Conservation (phyloP, 2,113 vertebrate species). For the Pelusios castaneus region DNA sequence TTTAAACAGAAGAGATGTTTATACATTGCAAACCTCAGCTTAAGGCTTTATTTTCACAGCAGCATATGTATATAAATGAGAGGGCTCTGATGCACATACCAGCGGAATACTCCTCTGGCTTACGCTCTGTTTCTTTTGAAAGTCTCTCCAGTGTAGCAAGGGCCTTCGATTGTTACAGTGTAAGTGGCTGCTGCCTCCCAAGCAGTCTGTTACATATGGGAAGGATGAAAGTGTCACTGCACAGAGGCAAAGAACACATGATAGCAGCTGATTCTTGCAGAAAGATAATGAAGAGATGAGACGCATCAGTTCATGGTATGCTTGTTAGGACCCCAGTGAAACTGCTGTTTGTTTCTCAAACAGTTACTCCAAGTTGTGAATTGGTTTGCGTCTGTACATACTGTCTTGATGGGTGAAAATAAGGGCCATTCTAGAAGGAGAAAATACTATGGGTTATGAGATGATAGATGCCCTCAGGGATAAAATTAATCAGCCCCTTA, state of each 20-base stretch:
- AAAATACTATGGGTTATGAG: conserved; percentile 59
- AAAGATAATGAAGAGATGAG: background rate
- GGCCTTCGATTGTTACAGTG: background rate
- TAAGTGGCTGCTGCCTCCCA: background rate
- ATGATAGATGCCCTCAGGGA: conserved; percentile 66
- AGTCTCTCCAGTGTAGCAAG: background rate
- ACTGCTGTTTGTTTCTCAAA: conserved; percentile 68
- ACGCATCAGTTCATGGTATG: background rate
- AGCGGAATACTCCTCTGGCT: background rate
- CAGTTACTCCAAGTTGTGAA: conserved; percentile 46
- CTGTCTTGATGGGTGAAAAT: conserved; percentile 48
- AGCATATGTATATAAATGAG: background rate
- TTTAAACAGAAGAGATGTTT: background rate
- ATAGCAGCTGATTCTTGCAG: background rate
- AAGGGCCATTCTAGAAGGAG: conserved; percentile 54
- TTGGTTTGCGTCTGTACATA: conserved; percentile 40
- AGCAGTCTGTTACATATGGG: conserved; percentile 3
- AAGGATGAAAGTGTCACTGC: background rate
- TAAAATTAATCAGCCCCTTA: conserved; percentile 63
- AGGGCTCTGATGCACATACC: background rate
- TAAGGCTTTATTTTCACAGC: background rate
- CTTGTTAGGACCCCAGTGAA: conserved; percentile 47
- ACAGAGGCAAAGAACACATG: background rate
- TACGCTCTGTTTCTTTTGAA: background rate
- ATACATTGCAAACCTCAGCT: background rate